These are phyloP conservation scores for Drosophila robusta DNA, from an alignment of 2,888 invertebrate genomes.

Conservation along the genomic window DNA sequence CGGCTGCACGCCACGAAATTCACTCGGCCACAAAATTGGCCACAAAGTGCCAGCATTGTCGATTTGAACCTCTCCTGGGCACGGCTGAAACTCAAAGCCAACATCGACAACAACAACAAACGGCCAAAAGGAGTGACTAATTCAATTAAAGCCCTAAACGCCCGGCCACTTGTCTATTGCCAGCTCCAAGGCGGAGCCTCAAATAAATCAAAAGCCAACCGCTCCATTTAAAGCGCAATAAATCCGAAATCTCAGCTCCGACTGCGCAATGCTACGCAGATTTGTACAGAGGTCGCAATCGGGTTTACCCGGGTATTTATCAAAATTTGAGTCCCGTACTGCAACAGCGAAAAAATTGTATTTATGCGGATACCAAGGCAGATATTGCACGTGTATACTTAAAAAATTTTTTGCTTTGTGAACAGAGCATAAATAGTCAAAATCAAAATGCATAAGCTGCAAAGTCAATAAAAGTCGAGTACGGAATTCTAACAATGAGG, in stretches of 20 bases:
- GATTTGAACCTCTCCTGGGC: conserved; percentile 27
- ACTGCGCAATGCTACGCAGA: neutral
- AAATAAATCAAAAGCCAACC: too few relatives aligned
- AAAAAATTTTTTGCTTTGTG: neutral
- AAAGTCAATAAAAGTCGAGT: conserved; percentile 34
- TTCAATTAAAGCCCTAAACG: conserved; percentile 24
- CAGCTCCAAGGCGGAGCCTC: neutral
- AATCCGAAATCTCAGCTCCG: neutral
- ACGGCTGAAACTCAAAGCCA: conserved; percentile 26
- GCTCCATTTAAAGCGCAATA: conserved; percentile 1
- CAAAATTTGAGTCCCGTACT: too few relatives aligned
- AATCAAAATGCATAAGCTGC: conserved; percentile 11
- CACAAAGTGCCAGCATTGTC: conserved; percentile 54
- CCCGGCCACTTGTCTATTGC: neutral
- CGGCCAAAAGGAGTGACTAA: conserved; percentile 33
- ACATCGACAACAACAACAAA: conserved; percentile 21
- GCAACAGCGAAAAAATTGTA: too few relatives aligned
- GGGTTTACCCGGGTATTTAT: too few relatives aligned
- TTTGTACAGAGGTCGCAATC: too few relatives aligned
- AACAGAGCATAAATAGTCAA: neutral
- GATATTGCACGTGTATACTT: too few relatives aligned
- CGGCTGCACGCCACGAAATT: conserved; percentile 44
- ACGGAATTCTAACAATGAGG: conserved; percentile 31
- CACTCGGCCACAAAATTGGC: conserved; percentile 68
- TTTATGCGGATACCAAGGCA: too few relatives aligned